A percentile compares a stretch with the other conserved stretches of the same genome.
phyloP scores from a whole-genome alignment of 2,888 invertebrate genomes.

The Spodoptera exigua region DNA sequence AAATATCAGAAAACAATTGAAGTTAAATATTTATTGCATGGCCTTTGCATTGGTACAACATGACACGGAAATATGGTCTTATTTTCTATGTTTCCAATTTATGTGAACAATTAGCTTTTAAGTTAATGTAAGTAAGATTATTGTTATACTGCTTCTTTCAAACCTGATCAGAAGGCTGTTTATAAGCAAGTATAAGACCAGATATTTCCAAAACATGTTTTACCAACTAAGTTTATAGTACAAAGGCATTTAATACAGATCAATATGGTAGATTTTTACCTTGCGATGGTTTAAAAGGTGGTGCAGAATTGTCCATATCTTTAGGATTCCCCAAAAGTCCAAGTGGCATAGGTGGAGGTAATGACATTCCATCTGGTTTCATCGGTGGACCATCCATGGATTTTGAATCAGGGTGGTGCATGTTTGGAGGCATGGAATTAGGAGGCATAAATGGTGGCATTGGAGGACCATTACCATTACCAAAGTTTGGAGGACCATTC shows the following conservation, averaged over 20 bases:
- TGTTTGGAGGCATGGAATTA: conserved; percentile 59
- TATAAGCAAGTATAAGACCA: too few species aligned
- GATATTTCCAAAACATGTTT: background rate
- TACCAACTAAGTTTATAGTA: conserved; percentile 33
- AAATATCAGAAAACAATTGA: conserved; percentile 60
- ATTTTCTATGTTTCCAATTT: too few species aligned
- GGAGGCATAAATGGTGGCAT: conserved; percentile 75
- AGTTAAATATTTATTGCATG: conserved; percentile 21
- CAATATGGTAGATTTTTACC: conserved; percentile 66
- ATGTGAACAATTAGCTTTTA: too few species aligned
- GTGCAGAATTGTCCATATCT: conserved; percentile 69
- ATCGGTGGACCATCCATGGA: conserved; percentile 56
- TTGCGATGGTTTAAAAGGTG: conserved; percentile 73
- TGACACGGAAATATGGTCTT: conserved; percentile 21
- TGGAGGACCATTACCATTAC: conserved; percentile 66
- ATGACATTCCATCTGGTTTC: conserved; percentile 50
- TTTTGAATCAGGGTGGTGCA: conserved; percentile 66
- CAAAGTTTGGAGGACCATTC: conserved; percentile 72
- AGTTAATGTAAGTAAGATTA: too few species aligned
- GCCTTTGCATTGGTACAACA: conserved; percentile 42
- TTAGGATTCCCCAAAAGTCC: conserved; percentile 60
- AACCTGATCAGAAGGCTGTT: too few species aligned
- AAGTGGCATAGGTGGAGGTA: conserved; percentile 72
- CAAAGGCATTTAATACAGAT: conserved; percentile 38
- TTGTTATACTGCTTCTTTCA: too few species aligned